phyloP scores from a whole-genome alignment of 2,888 invertebrate species.

The Nemoura dubitans region DNA sequence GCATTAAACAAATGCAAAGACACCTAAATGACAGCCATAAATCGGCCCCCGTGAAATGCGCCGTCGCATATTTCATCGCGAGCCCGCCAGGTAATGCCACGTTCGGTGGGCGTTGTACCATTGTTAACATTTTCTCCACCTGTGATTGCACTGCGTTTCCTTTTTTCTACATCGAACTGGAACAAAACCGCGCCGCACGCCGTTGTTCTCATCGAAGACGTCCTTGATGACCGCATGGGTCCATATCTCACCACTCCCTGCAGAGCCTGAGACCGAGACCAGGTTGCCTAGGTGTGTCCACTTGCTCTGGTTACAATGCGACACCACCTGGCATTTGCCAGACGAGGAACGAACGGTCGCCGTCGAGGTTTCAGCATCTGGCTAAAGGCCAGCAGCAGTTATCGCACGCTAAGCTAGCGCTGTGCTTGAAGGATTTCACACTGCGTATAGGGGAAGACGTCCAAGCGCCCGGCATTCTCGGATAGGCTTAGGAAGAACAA shows the following conservation, averaged over 20 bases:
- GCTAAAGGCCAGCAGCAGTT: not conserved
- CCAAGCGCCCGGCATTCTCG: not conserved
- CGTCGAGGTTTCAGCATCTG: not conserved
- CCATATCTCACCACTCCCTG: slow-evolving; percentile 32
- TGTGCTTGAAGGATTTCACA: slow-evolving; percentile 15
- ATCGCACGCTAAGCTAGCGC: not conserved
- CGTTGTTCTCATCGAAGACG: slow-evolving; percentile 24
- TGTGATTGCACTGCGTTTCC: not conserved
- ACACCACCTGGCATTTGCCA: not conserved
- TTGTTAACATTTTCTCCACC: slow-evolving; percentile 25
- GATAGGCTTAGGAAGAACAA: not conserved
- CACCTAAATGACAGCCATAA: slow-evolving; percentile 38
- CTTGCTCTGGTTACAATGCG: not conserved
- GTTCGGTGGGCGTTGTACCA: slow-evolving; percentile 19
- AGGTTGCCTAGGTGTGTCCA: not conserved
- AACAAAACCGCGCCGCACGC: slow-evolving; percentile 17
- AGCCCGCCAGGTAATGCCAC: not conserved
- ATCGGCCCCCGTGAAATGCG: not conserved
- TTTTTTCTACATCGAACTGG: not conserved
- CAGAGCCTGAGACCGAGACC: not conserved
- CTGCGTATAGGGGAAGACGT: not conserved
- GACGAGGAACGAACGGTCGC: not conserved
- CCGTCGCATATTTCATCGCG: slow-evolving; percentile 22
- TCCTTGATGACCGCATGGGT: slow-evolving; percentile 26
- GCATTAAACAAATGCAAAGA: slow-evolving; percentile 30